These are phyloP conservation scores for Carlito syrichta DNA, from an alignment of 2,113 vertebrate species.

Conservation along the genomic window DNA sequence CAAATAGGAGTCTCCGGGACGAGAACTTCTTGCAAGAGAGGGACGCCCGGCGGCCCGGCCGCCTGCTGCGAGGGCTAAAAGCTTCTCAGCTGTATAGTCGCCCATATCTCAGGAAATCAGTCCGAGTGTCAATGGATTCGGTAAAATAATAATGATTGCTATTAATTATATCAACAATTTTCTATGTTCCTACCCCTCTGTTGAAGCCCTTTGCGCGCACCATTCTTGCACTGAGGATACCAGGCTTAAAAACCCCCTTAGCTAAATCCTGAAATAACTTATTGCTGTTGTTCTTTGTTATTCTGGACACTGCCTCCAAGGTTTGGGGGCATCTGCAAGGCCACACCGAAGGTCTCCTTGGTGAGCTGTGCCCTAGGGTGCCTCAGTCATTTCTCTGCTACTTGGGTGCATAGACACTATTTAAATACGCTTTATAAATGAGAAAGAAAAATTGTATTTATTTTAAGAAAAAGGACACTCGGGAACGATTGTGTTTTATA, in stretches of 20 bases:
- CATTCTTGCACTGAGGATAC: neutral
- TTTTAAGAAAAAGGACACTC: constrained; percentile 26
- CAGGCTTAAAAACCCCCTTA: neutral
- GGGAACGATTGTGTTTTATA: constrained; percentile 7
- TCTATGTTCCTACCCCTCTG: neutral
- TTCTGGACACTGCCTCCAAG: constrained; percentile 10
- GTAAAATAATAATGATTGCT: constrained; percentile 5
- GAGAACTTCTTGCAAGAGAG: neutral
- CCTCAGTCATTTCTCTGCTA: neutral
- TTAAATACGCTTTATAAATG: constrained; percentile 43
- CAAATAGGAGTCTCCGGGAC: neutral
- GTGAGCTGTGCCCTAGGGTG: neutral
- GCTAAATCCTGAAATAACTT: constrained; percentile 37
- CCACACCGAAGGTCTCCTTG: neutral
- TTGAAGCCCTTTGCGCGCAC: neutral
- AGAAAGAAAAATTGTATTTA: constrained; percentile 22
- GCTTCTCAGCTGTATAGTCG: neutral
- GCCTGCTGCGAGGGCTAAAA: neutral
- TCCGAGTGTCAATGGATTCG: neutral
- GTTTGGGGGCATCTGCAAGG: neutral
- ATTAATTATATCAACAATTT: neutral
- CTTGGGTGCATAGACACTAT: neutral
- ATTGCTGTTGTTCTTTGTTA: constrained; percentile 41
- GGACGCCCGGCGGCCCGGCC: neutral
- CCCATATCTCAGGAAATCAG: constrained; percentile 59